A percentile compares a stretch with the other conserved stretches of the same genome.
Evolutionary conservation across 2,113 vertebrate species (phyloP).

Genomic region (Rousettus leschenaultii): DNA sequence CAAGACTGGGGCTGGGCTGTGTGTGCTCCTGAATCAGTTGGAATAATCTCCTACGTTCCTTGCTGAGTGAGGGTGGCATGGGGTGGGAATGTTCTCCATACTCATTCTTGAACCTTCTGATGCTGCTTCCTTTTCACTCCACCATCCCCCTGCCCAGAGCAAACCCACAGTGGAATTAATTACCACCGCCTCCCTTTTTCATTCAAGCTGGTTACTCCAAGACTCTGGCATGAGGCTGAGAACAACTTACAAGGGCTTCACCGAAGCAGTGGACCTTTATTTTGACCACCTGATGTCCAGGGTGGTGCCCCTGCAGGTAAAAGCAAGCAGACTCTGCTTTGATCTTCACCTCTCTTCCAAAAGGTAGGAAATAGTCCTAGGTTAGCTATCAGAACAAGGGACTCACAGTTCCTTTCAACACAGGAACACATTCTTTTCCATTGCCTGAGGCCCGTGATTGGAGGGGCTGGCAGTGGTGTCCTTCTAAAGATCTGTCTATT

Average conservation of each 20-base stretch:
- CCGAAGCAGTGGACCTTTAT: conserved; percentile 88
- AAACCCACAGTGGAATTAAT: neutral
- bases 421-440: neutral
- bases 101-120: neutral
- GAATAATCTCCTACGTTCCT: neutral
- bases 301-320: conserved; percentile 91
- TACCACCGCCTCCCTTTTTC: neutral
- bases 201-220: conserved; percentile 91
- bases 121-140: neutral
- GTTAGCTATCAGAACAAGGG: too few relatives aligned
- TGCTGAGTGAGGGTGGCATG: too few relatives aligned
- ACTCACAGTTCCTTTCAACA: neutral
- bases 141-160: too few relatives aligned
- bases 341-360: neutral
- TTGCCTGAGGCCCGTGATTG: neutral
- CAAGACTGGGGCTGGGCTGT: neutral
- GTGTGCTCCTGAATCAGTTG: neutral
- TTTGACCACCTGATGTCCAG: conserved; percentile 90
- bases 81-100: neutral
- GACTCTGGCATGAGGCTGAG: conserved; percentile 92
- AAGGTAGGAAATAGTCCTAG: accelerated
- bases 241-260: conserved; percentile 90
- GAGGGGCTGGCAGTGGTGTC: neutral
- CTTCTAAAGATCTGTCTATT: neutral
- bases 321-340: neutral